Evolutionary conservation across 2,113 vertebrate genomes (phyloP).

Genomic region (Poecilia latipinna): DNA sequence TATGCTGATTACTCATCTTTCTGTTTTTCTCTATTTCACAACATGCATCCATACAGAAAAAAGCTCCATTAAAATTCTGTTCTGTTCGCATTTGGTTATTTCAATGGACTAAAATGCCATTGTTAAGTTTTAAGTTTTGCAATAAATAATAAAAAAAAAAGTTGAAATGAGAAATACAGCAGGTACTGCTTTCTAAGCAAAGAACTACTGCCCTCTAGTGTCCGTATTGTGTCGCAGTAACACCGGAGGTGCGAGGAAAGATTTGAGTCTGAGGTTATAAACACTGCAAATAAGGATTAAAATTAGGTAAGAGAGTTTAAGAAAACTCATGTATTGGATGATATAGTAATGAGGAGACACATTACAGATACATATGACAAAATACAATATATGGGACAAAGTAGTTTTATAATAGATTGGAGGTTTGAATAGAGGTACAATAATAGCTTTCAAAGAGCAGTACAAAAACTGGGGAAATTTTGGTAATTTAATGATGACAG

Average conservation of each 20-base stretch:
- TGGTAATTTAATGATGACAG: no score
- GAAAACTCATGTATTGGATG: no score
- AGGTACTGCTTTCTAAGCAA: not conserved
- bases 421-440: no score
- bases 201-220: slow-evolving; percentile 73
- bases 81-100: not conserved
- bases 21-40: not conserved
- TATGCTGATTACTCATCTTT: slow-evolving; percentile 17
- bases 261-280: not conserved
- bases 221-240: slow-evolving; percentile 35
- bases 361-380: no score
- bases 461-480: no score
- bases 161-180: not conserved
- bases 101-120: not conserved
- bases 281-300: not conserved
- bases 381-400: no score
- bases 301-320: no score
- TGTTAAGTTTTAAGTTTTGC: not conserved
- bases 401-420: no score
- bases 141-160: not conserved
- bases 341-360: no score
- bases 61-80: not conserved
- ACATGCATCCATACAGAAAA: not conserved
- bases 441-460: no score
- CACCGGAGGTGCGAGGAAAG: not conserved